Percentiles rank a stretch among this genome's conserved stretches.
phyloP scores from a whole-genome alignment of 2,113 vertebrate species.

The Pedionomus torquatus region DNA sequence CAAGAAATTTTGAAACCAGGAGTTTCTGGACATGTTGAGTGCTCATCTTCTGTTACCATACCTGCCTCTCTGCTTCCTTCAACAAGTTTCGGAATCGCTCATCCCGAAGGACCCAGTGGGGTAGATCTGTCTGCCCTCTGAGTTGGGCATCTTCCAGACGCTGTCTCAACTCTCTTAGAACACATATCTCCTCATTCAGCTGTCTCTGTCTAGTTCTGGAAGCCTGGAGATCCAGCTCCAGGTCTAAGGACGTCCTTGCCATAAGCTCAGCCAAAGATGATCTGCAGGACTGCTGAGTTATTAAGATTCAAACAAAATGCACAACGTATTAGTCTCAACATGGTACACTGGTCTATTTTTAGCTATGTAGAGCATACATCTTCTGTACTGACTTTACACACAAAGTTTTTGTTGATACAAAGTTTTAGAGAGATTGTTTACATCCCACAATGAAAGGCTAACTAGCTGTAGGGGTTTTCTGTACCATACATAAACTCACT shows the following conservation, averaged over 20 bases:
- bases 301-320: background rate
- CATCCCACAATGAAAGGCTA: background rate
- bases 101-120: constrained; percentile 92
- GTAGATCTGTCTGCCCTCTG: constrained; percentile 83
- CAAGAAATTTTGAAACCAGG: background rate
- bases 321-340: background rate
- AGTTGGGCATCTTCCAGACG: constrained; percentile 90
- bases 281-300: constrained; percentile 86
- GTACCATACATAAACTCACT: background rate
- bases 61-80: constrained; percentile 96
- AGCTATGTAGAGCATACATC: background rate
- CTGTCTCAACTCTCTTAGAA: constrained; percentile 90
- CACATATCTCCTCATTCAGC: constrained; percentile 91
- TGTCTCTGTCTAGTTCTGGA: constrained; percentile 93
- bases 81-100: constrained; percentile 89
- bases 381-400: background rate
- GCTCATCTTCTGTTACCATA: constrained; percentile 35
- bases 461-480: background rate
- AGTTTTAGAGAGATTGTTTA: background rate
- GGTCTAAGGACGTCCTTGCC: constrained; percentile 94
- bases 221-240: constrained; percentile 99
- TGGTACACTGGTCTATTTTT: background rate
- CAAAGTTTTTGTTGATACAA: background rate
- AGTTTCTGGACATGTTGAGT: background rate
- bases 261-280: constrained; percentile 92